Evolutionary conservation across 2,888 invertebrate species (phyloP).

Genomic region (Rhamnusium bicolor): DNA sequence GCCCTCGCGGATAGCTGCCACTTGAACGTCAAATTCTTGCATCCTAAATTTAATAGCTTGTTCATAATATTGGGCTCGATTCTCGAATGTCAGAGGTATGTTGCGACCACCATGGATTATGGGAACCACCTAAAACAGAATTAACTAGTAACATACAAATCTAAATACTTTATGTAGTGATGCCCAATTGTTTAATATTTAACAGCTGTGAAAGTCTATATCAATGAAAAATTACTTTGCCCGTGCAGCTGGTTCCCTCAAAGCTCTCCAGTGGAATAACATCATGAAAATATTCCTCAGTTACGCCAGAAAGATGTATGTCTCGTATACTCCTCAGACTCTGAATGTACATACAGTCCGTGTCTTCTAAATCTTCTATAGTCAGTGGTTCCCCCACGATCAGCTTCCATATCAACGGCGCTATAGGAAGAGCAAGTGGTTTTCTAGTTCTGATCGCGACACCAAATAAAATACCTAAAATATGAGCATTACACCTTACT

Average conservation of each 20-base stretch:
- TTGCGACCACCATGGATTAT: slow-evolving; percentile 77
- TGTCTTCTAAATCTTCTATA: slow-evolving; percentile 78
- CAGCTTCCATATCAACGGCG: slow-evolving; percentile 78
- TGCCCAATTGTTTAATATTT: no score
- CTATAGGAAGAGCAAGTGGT: slow-evolving; percentile 77
- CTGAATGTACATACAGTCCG: slow-evolving; percentile 75
- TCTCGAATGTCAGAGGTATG: slow-evolving; percentile 75
- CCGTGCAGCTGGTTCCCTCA: slow-evolving; percentile 77
- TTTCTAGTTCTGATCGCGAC: slow-evolving; percentile 80
- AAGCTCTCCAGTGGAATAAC: slow-evolving; percentile 77
- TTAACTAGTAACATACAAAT: no score
- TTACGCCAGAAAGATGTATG: slow-evolving; percentile 76
- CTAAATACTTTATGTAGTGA: no score
- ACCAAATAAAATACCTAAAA: slow-evolving; percentile 75
- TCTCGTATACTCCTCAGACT: slow-evolving; percentile 76
- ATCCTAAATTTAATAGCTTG: slow-evolving; percentile 75
- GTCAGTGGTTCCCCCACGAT: slow-evolving; percentile 75
- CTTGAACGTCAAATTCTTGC: slow-evolving; percentile 77
- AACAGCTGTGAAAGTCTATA: not conserved
- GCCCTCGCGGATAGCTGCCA: slow-evolving; percentile 76
- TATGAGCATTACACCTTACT: not conserved
- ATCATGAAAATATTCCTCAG: slow-evolving; percentile 76
- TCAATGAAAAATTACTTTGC: slow-evolving; percentile 63
- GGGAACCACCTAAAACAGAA: slow-evolving; percentile 72
- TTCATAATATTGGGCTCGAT: slow-evolving; percentile 76